Conservation (phyloP, 2,797 vertebrate genomes). For the Echeneis naucrates region DNA sequence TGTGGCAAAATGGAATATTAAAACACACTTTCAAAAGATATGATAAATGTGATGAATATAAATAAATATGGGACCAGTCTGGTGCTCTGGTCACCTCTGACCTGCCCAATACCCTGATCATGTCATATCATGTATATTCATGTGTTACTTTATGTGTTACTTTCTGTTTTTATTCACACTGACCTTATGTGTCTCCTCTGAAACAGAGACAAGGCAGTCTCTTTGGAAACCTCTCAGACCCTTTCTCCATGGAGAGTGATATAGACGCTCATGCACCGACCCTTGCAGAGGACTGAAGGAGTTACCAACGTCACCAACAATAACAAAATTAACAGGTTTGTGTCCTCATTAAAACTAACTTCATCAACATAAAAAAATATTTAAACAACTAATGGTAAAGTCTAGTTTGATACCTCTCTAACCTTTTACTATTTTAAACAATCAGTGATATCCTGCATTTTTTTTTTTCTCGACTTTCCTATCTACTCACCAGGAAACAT, state of each 20-base stretch:
- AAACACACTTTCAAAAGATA: no score
- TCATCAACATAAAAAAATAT: neutral
- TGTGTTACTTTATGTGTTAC: no score
- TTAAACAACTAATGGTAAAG: neutral
- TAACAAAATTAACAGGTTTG: slow-evolving; percentile 74
- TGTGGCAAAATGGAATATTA: no score
- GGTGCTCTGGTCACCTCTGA: no score
- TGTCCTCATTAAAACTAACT: neutral
- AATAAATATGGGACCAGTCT: no score
- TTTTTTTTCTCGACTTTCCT: no score
- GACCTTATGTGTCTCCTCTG: neutral
- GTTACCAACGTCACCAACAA: slow-evolving; percentile 70
- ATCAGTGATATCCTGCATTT: no score
- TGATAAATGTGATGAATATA: no score
- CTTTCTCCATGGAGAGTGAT: slow-evolving; percentile 84
- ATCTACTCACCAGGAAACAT: no score
- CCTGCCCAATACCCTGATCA: no score
- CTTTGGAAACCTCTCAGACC: slow-evolving; percentile 89
- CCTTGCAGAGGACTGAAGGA: slow-evolving; percentile 88
- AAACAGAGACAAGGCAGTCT: slow-evolving; percentile 89
- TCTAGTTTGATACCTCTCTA: neutral
- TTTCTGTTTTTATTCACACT: neutral
- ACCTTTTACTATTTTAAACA: neutral
- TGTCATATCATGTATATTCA: no score
- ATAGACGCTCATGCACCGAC: slow-evolving; percentile 85